These are phyloP conservation scores for Zosterops pallidus DNA, from an alignment of 2,113 vertebrate species.

Conservation along the genomic window DNA sequence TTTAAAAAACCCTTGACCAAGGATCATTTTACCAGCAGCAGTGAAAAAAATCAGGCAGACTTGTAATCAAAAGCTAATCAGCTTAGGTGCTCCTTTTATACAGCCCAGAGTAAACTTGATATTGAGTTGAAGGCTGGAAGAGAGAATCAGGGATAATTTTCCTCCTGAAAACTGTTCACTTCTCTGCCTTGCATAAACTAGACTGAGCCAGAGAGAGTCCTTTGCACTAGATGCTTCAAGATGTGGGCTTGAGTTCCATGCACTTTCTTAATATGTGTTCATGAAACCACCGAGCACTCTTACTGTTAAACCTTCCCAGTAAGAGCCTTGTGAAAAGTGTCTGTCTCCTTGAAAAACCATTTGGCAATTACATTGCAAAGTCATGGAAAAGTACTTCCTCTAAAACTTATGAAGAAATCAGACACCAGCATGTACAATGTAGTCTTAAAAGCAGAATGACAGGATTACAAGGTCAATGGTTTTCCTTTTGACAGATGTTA, in stretches of 20 bases:
- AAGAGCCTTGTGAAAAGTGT: background rate
- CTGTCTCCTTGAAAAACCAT: conserved; percentile 39
- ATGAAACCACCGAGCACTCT: background rate
- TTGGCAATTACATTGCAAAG: conserved; percentile 18
- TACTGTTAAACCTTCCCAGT: background rate
- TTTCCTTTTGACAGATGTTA: conserved; percentile 34
- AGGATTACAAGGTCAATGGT: conserved; percentile 31
- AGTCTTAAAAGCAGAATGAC: conserved; percentile 21
- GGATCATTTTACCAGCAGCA: background rate
- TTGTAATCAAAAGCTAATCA: background rate
- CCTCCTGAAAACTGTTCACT: background rate
- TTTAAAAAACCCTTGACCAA: background rate
- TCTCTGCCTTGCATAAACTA: background rate
- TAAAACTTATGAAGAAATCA: conserved; percentile 41
- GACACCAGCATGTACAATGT: background rate
- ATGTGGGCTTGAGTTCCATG: background rate
- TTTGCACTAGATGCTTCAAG: background rate
- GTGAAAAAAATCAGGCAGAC: background rate
- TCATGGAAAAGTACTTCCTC: conserved; percentile 42
- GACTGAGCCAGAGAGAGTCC: background rate
- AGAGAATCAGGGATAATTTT: background rate
- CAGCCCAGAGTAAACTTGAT: background rate
- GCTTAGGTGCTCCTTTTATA: background rate
- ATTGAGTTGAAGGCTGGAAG: background rate
- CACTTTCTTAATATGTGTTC: background rate